Percentiles rank a stretch among this genome's conserved stretches.
Evolutionary conservation across 2,797 vertebrate genomes (phyloP).

Genomic region (Mycteria americana): DNA sequence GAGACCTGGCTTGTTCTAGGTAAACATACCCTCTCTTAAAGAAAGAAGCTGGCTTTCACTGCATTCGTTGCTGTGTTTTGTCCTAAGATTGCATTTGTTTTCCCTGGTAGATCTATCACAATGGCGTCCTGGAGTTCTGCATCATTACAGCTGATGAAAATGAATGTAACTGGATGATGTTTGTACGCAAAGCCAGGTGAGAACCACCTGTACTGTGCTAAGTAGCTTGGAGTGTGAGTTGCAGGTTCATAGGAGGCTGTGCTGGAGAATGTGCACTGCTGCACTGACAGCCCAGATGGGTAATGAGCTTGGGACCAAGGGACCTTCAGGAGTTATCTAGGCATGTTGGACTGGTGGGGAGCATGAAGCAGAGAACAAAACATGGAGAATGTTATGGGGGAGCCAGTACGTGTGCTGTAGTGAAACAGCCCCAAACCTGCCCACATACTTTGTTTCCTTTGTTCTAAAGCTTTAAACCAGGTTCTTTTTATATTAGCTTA

Average conservation of each 20-base stretch:
- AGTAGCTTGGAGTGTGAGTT: background rate
- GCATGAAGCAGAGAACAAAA: background rate
- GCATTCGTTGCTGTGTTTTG: background rate
- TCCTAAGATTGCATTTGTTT: background rate
- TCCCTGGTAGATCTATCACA: slow-evolving; percentile 88
- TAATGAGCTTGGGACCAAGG: background rate
- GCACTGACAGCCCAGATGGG: background rate
- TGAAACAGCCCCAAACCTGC: background rate
- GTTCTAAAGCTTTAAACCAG: background rate
- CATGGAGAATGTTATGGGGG: background rate
- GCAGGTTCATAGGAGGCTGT: background rate
- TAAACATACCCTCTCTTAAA: background rate
- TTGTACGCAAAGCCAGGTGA: slow-evolving; percentile 93
- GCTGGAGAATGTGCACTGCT: background rate
- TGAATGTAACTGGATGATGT: slow-evolving; percentile 99
- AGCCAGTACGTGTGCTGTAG: background rate
- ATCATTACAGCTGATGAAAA: slow-evolving; percentile 91
- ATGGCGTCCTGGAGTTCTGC: slow-evolving; percentile 89
- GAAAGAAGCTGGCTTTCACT: background rate
- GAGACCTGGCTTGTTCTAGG: background rate
- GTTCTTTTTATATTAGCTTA: background rate
- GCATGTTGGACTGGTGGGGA: background rate
- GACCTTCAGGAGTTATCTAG: background rate
- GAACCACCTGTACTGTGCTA: background rate
- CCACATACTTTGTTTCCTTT: background rate